phyloP scores from a whole-genome alignment of 2,113 vertebrate genomes.

The Notothenia coriiceps region DNA sequence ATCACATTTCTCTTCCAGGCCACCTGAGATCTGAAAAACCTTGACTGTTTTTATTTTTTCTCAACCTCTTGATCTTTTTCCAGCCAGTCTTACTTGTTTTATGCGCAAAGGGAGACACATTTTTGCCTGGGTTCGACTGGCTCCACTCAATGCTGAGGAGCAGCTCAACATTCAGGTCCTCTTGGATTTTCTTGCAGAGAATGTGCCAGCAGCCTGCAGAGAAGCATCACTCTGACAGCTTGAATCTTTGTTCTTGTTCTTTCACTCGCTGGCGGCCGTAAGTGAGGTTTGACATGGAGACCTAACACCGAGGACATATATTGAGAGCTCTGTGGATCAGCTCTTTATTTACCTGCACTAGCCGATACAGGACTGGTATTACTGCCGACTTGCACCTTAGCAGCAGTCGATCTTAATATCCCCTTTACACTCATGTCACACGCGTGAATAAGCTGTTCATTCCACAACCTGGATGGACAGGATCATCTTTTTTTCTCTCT shows the following conservation, averaged over 20 bases:
- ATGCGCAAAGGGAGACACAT: constrained; percentile 41
- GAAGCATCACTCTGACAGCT: constrained; percentile 33
- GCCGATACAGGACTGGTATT: constrained; percentile 21
- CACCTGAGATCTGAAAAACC: constrained; percentile 42
- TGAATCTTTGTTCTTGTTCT: constrained; percentile 40
- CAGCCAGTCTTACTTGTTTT: constrained; percentile 39
- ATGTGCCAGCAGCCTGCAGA: constrained; percentile 43
- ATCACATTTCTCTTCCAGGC: constrained; percentile 20
- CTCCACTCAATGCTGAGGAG: constrained; percentile 35
- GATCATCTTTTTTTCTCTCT: not conserved
- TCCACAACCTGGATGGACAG: not conserved
- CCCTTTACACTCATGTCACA: constrained; percentile 9
- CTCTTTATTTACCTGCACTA: constrained; percentile 47
- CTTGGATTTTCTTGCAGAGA: constrained; percentile 59
- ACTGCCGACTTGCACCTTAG: constrained; percentile 28
- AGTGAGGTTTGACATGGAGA: constrained; percentile 50
- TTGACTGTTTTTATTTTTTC: constrained; percentile 25
- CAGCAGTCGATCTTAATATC: constrained; percentile 16
- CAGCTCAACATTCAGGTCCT: constrained; percentile 47
- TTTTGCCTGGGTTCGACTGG: constrained; percentile 44
- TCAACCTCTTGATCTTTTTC: constrained; percentile 35
- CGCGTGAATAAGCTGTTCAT: constrained; percentile 9
- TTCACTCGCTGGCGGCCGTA: constrained; percentile 19
- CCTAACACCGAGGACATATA: constrained; percentile 27
- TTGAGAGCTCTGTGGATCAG: constrained; percentile 27